Evolutionary conservation across 1,140 invertebrate species (phyloP), one percentile per base, ranked within the genome.

Genomic region (Pogonognathellus flavescens): DNA sequence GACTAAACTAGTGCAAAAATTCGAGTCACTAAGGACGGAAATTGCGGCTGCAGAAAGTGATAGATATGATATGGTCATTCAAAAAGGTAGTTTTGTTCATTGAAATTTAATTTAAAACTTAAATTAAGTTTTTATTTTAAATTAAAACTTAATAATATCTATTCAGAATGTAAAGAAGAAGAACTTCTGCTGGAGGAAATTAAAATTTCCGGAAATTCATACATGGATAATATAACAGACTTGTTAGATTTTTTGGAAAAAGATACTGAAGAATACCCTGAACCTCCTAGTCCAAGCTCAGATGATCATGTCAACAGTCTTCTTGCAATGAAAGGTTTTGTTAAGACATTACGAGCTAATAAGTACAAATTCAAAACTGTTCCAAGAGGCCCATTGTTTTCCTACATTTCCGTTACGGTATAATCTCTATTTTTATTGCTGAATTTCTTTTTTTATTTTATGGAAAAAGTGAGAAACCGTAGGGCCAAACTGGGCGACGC

Each of bases 341-440:
- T 57, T 13, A 57, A 57, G n/a, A 13, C n/a, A 4, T 57, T 57
- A 57, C 2, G 53, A 57, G 2, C 2, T 2, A 57, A 57, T 14
- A 57, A 57, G 53, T n/a, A 57, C n/a, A 13, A 57, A 14, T 57
- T 57, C 53, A 57, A 57, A n/a, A 57, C 53, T 57, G 53, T 57
- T 14, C 53, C 53, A n/a, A 57, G n/a, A 57, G 53, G 53, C 18
- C 25, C 25, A 16, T 18, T 70, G 25, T 70, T 70, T 70, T 16
- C 62, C 11, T 22, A 16, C 25, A 22, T 31, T 70, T 20, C 25
- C 11, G 18, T 70, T 70, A 70, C 62, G 18, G 25, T 70, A 70
- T 70, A 11, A 16, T 70, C 18, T 70, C 62, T 22, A 70, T 22
- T 70, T n/a, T n/a, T n/a, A n/a, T n/a, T n/a, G n/a, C n/a, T n/a